Conservation (phyloP, 1,140 invertebrate genomes). For the Cotesia chilonis region DNA sequence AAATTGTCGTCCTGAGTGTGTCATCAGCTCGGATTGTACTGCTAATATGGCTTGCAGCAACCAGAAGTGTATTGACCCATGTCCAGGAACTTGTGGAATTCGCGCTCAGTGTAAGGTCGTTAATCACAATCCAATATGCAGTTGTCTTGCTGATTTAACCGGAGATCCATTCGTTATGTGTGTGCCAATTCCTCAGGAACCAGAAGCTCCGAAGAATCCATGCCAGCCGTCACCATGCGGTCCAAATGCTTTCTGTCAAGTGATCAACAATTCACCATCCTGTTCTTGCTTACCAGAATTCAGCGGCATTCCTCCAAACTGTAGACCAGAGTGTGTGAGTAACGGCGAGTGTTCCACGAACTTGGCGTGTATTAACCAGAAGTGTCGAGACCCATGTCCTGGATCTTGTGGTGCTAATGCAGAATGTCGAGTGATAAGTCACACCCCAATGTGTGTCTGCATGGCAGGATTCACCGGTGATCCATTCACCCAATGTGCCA, state of each 20-base stretch:
- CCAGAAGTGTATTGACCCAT: conserved; percentile 79
- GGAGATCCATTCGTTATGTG: conserved; percentile 72
- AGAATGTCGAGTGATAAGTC: conserved; percentile 64
- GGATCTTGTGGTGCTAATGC: conserved; percentile 63
- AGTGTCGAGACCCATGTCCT: conserved; percentile 59
- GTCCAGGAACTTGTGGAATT: conserved; percentile 75
- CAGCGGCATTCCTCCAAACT: conserved; percentile 62
- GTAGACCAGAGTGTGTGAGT: conserved; percentile 64
- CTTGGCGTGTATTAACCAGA: conserved; percentile 59
- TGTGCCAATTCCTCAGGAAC: conserved; percentile 48
- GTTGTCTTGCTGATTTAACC: conserved; percentile 67
- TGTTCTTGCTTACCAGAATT: conserved; percentile 62
- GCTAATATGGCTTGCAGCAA: conserved; percentile 75
- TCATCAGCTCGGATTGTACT: conserved; percentile 74
- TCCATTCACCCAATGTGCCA: conserved; percentile 57
- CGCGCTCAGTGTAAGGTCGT: conserved; percentile 72
- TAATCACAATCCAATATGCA: conserved; percentile 75
- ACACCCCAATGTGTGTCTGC: conserved; percentile 66
- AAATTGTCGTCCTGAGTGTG: conserved; percentile 75
- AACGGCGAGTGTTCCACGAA: conserved; percentile 59
- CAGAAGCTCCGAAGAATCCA: conserved; percentile 53
- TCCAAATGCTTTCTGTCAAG: conserved; percentile 66
- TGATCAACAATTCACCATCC: conserved; percentile 53
- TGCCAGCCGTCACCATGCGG: conserved; percentile 68
- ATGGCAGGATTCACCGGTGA: conserved; percentile 65